These are phyloP conservation scores for Solenopsis fugax DNA, from an alignment of 1,140 invertebrate genomes.

Conservation along the genomic window DNA sequence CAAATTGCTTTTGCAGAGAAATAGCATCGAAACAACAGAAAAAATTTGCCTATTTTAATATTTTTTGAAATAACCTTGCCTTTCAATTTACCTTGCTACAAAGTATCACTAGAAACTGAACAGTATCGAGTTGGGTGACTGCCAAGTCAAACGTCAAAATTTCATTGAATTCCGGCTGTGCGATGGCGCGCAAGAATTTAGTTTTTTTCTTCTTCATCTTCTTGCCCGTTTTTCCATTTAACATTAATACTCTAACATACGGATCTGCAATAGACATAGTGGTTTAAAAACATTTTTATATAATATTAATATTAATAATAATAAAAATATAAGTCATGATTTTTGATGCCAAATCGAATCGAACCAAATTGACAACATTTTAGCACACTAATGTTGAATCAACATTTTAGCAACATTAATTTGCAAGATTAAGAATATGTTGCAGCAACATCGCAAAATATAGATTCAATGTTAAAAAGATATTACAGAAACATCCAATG, in stretches of 20 bases:
- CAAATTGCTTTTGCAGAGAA: too few species aligned
- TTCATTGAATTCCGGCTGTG: constrained; percentile 86
- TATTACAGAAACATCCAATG: too few species aligned
- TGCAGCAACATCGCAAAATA: too few species aligned
- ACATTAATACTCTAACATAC: constrained; percentile 86
- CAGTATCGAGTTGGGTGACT: constrained; percentile 84
- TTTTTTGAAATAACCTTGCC: background rate
- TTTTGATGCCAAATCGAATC: too few species aligned
- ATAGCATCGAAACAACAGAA: too few species aligned
- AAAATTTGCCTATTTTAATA: background rate
- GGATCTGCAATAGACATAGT: constrained; percentile 83
- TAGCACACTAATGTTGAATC: too few species aligned
- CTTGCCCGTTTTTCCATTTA: constrained; percentile 86
- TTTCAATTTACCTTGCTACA: constrained; percentile 84
- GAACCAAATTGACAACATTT: too few species aligned
- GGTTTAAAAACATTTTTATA: background rate
- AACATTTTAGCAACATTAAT: too few species aligned
- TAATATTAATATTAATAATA: too few species aligned
- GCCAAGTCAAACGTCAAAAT: constrained; percentile 87
- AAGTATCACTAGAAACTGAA: constrained; percentile 86
- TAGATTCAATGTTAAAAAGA: too few species aligned
- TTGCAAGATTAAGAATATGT: too few species aligned
- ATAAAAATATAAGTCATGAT: too few species aligned
- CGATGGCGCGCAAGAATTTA: constrained; percentile 74
- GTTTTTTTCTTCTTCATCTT: constrained; percentile 88